Evolutionary conservation across 1,140 invertebrate species (phyloP).

Genomic region (Nasonia giraulti): DNA sequence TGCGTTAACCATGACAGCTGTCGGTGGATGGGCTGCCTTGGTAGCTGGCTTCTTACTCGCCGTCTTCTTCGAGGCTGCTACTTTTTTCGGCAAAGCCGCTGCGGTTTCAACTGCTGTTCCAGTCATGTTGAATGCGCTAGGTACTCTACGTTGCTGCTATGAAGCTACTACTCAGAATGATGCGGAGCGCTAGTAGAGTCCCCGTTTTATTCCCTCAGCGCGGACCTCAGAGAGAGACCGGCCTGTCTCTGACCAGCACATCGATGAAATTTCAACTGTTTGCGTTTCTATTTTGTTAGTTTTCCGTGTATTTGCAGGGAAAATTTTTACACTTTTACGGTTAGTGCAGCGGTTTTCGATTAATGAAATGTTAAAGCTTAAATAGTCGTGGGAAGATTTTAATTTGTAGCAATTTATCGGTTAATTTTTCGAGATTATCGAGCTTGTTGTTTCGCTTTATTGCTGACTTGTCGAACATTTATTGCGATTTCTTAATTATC

Average conservation of each 20-base stretch:
- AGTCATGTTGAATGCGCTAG: not conserved
- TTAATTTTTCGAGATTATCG: not conserved
- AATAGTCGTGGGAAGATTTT: not conserved
- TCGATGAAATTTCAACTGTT: not conserved
- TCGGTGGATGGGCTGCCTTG: not conserved
- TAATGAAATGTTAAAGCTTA: not conserved
- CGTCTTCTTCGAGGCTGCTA: not conserved
- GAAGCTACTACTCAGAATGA: not conserved
- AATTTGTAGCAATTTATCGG: not conserved
- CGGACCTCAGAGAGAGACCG: not conserved
- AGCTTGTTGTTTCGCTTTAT: not conserved
- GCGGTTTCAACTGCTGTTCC: not conserved
- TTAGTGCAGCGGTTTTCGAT: not conserved
- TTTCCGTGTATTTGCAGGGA: not conserved
- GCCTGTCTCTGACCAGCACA: not conserved
- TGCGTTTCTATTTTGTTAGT: not conserved
- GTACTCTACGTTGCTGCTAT: not conserved
- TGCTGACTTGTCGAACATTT: not conserved
- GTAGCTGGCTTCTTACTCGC: not conserved
- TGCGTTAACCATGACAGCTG: not conserved
- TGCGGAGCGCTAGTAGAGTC: not conserved
- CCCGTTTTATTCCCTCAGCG: not conserved
- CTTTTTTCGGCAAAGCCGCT: not conserved
- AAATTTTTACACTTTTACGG: not conserved
- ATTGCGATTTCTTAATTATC: not conserved